Evolutionary conservation across 2,113 vertebrate species (phyloP).

Genomic region (Pygoscelis adeliae): DNA sequence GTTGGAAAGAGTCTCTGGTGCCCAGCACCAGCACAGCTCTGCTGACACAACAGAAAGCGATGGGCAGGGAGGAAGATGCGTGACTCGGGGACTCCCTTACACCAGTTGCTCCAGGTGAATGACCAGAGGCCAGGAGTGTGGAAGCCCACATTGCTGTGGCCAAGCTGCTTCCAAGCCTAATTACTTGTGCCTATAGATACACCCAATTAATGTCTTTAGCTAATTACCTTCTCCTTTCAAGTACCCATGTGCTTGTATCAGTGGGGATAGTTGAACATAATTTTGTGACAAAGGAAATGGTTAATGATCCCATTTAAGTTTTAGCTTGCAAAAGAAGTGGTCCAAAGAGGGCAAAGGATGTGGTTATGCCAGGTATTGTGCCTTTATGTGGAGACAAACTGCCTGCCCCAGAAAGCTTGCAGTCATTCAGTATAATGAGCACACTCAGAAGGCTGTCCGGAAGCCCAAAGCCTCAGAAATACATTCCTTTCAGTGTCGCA

Average conservation of each 20-base stretch:
- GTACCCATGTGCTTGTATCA: not conserved
- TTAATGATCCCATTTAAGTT: not conserved
- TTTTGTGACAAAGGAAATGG: not conserved
- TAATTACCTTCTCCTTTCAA: not conserved
- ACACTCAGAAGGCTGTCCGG: not conserved
- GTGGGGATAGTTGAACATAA: not conserved
- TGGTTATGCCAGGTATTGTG: not conserved
- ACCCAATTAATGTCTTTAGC: not conserved
- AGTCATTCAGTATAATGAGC: not conserved
- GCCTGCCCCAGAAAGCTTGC: not conserved
- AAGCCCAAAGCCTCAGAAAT: not conserved
- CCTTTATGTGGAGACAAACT: not conserved
- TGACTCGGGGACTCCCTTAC: accelerated
- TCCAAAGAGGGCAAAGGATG: not conserved
- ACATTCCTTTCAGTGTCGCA: not conserved
- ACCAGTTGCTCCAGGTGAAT: not conserved
- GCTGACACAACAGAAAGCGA: not conserved
- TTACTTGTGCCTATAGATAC: not conserved
- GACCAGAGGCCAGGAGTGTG: not conserved
- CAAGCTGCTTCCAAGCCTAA: not conserved
- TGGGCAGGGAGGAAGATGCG: not conserved
- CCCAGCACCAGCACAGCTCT: not conserved
- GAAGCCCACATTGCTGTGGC: no score
- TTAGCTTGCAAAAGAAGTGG: not conserved
- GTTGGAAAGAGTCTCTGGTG: not conserved